Evolutionary conservation across 2,113 vertebrate species (phyloP).

Genomic region (Clarias magur): DNA sequence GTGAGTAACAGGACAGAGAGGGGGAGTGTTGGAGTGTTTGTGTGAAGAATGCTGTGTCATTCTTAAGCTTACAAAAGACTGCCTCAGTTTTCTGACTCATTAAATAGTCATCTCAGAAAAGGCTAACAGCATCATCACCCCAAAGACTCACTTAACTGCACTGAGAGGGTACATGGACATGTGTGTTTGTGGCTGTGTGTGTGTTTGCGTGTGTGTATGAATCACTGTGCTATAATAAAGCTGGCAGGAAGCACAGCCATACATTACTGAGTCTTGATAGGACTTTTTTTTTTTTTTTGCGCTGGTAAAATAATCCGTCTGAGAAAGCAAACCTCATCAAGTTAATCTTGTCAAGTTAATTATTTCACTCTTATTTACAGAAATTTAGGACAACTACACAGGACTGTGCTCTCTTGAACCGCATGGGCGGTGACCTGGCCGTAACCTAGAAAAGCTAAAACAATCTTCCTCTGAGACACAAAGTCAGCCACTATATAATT

Average conservation of each 20-base stretch:
- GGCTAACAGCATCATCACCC: slow-evolving; percentile 42
- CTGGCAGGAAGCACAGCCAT: neutral
- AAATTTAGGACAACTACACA: neutral
- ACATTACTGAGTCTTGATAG: slow-evolving; percentile 21
- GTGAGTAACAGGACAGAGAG: slow-evolving; percentile 23
- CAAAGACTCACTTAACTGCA: slow-evolving; percentile 20
- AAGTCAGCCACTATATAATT: neutral
- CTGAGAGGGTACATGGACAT: slow-evolving; percentile 5
- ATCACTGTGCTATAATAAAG: slow-evolving; percentile 5
- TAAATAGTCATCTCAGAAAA: slow-evolving; percentile 41
- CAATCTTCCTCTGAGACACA: neutral
- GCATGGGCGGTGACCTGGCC: neutral
- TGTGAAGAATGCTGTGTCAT: slow-evolving; percentile 41
- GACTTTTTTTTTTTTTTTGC: neutral
- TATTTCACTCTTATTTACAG: neutral
- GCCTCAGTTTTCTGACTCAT: slow-evolving; percentile 41
- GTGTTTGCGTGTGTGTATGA: neutral
- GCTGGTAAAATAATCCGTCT: neutral
- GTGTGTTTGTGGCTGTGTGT: neutral
- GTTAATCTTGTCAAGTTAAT: neutral
- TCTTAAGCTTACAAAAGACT: slow-evolving; percentile 10
- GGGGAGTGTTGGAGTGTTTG: slow-evolving; percentile 18
- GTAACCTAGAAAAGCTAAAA: neutral
- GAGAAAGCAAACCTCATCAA: neutral
- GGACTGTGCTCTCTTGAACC: neutral